Evolutionary conservation across 2,113 vertebrate genomes (phyloP), one percentile per base, ranked within the genome.

Genomic region (Turnix velox): DNA sequence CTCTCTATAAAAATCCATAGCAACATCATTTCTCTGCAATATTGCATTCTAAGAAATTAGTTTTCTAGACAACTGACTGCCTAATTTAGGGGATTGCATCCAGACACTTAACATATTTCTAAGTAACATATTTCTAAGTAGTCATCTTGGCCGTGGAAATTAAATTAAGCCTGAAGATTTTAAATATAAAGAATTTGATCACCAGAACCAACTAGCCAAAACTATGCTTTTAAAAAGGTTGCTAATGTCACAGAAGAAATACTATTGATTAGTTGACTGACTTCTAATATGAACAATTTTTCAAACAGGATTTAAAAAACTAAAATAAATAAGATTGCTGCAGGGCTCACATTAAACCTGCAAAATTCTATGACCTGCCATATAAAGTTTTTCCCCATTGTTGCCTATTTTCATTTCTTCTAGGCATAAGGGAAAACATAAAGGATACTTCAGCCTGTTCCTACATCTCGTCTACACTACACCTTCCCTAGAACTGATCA

Each of bases 361-460:
- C 74, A 97, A 97, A 97, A 97, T 95, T 96, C 94, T 97, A 93
- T 96, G 95, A 80, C 96, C 58, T 97, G 94, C 78, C 91, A 94
- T 87, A 97, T 78, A 97, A 97, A 97, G 95, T 94, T 95, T 95
- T 76, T 94, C 93, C 96, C 95, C 90, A 96, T 96, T 97, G 92
- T 96, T 97, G 91, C 94, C 97, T 98, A 97, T 96, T 97, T 97
- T 92, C 95, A 97, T 97, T 78, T 97, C 54, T 80, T 78, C 95
- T 97, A 97, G 95, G 96, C 93, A 97, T 92, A 97, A 97, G 97
- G 96, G 97, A 96, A 98, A 96, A 97, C 96, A 96, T 93, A 97
- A 96, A 97, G 94, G 83, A 97, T 96, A 96, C 94, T 97, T 97
- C 97, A 97, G 93, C 89, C 96, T 94, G 94, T 92, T 97, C 96